Base-by-base conservation (phyloP, 2,113 vertebrate genomes). In the Dipodomys spectabilis region DNA sequence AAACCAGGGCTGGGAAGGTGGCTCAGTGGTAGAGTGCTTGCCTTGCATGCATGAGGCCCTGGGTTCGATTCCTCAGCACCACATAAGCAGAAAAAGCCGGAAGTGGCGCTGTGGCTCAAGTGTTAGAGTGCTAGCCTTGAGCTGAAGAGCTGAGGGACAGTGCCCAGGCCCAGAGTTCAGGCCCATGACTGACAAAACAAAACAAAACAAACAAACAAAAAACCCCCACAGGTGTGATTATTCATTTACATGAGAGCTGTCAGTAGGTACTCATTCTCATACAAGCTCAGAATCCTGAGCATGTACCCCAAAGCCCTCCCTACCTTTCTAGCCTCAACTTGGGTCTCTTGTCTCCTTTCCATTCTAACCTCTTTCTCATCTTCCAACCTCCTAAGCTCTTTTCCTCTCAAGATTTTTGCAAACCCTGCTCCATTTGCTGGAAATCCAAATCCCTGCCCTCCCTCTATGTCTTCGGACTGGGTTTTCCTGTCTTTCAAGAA, bases 231-330 rank as follows among this genome's bases (percentile, higher is more conserved):
- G 39, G 15, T 57, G 5, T 49, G n/a, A 19, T 84, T 22, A 20
- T 81, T 88, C 44, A 75, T 39, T 91, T 91, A 32, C 5, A 60
- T 88, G 49, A 93, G 73, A 80, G 27, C 80, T 86, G 16, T 53
- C 25, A 62, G 30, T 82, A 45, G 35, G 11, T 53, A 79, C 71
- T 25, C 18, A 2, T 71, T 82, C 77, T 89, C 62, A 80, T 68
- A 39, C 30, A 68, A 39, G 30, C 83, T 91, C 6, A 62, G 87
- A 80, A 78, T 25, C 30, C 30, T 77, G 74, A 81, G 57, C 5
- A 25, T 65, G 20, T 62, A 18, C 32, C 44, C 27, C 2, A 28
- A 79, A 49, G 44, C 65, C 30, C 73, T 53, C 18, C 22, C 15
- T 73, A 8, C 18, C 9, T 78, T 88, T 74, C 35, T 23, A 57